Conservation (phyloP, 2,113 vertebrate species). For the Cephalopterus ornatus region DNA sequence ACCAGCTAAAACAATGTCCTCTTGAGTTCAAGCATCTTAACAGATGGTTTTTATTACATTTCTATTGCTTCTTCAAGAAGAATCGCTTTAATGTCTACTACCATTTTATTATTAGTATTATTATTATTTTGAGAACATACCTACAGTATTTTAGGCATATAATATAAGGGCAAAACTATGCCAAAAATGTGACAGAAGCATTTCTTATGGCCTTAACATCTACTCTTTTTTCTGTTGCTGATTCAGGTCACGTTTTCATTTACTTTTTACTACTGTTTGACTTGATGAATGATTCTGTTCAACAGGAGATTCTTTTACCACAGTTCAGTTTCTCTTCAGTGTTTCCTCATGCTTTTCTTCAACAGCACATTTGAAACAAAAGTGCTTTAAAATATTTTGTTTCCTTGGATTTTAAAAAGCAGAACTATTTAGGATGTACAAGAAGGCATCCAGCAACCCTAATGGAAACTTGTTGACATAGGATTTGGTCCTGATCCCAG, state of each 20-base stretch:
- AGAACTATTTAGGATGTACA: not conserved
- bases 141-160: constrained; percentile 34
- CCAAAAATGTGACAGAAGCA: constrained; percentile 34
- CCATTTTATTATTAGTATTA: not conserved
- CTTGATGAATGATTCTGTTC: constrained; percentile 39
- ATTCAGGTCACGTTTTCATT: constrained; percentile 55
- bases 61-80: constrained; percentile 21
- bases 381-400: constrained; percentile 35
- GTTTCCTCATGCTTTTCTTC: constrained; percentile 32
- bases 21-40: constrained; percentile 25
- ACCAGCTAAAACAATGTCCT: constrained; percentile 14
- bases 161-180: constrained; percentile 33
- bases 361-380: constrained; percentile 27
- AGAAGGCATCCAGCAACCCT: not conserved
- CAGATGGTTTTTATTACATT: constrained; percentile 49
- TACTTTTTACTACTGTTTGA: constrained; percentile 60
- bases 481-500: constrained; percentile 10
- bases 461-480: constrained; percentile 17
- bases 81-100: constrained; percentile 34
- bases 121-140: constrained; percentile 32
- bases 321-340: constrained; percentile 13
- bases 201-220: not conserved
- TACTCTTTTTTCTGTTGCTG: not conserved
- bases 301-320: constrained; percentile 30
- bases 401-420: constrained; percentile 16